Percentiles rank a stretch among this genome's conserved stretches.
phyloP scores from a whole-genome alignment of 1,140 invertebrate genomes.

The Littorina saxatilis region DNA sequence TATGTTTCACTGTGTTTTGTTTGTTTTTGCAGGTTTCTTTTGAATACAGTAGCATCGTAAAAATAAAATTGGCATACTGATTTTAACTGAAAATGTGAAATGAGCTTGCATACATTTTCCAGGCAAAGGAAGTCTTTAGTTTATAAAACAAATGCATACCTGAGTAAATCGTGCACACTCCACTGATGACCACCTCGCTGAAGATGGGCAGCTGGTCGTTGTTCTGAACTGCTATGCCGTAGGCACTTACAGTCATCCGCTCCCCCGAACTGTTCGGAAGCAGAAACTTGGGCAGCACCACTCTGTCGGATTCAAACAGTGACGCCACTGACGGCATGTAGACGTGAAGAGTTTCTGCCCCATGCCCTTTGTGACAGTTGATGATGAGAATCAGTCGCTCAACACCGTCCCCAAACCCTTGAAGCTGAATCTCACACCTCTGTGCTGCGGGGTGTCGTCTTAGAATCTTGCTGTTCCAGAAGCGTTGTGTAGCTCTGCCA shows the following conservation, averaged over 20 bases:
- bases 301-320: neutral
- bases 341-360: neutral
- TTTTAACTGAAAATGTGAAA: too few relatives aligned
- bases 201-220: neutral
- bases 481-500: neutral
- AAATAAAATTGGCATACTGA: too few relatives aligned
- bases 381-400: neutral
- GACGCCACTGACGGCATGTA: neutral
- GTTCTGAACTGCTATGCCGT: neutral
- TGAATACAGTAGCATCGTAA: too few relatives aligned
- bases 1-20: too few relatives aligned
- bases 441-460: neutral
- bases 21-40: too few relatives aligned
- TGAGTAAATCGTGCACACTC: neutral
- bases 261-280: neutral
- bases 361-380: neutral
- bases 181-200: conserved; percentile 2
- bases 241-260: neutral
- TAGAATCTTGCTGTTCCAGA: conserved; percentile 1
- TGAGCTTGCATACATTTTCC: too few relatives aligned
- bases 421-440: conserved; percentile 14
- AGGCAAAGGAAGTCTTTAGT: too few relatives aligned
- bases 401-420: neutral
- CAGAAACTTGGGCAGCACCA: neutral
- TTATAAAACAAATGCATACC: too few relatives aligned